These are phyloP conservation scores for Tenebrio molitor DNA, from an alignment of 1,140 invertebrate genomes.

Conservation along the genomic window DNA sequence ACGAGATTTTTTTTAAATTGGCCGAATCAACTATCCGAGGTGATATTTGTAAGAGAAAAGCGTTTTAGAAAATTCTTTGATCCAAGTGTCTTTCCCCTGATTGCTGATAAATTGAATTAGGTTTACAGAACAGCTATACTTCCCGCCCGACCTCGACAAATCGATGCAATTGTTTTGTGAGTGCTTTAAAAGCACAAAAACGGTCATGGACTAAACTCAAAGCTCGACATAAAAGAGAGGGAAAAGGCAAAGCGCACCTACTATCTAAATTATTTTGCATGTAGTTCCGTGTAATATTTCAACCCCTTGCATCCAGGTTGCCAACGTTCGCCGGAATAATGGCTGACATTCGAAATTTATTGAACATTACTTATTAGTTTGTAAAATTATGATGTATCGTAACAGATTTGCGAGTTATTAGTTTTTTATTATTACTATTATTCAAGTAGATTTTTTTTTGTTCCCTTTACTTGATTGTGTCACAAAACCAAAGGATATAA, in stretches of 20 bases:
- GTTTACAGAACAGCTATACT: background rate
- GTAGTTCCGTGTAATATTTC: conserved; percentile 10
- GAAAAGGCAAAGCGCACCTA: background rate
- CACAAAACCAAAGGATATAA: too few relatives aligned
- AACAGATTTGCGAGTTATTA: too few relatives aligned
- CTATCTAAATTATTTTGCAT: conserved; percentile 20
- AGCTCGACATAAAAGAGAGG: conserved; percentile 6
- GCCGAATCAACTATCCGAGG: background rate
- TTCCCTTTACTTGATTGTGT: too few relatives aligned
- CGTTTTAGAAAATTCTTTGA: conserved; percentile 10
- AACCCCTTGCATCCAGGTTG: background rate
- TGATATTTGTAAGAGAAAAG: background rate
- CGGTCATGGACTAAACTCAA: too few relatives aligned
- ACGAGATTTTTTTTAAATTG: background rate
- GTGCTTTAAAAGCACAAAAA: background rate
- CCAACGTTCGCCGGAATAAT: conserved; percentile 28
- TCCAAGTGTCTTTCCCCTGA: background rate
- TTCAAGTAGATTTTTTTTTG: too few relatives aligned
- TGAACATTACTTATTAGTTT: conserved; percentile 30
- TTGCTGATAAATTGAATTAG: conserved; percentile 22
- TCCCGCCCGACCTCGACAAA: background rate
- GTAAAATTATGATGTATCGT: too few relatives aligned
- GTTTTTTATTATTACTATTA: too few relatives aligned
- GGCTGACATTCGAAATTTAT: conserved; percentile 24
- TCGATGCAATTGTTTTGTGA: conserved; percentile 27